Conservation (phyloP, 2,797 vertebrate species). For the Buphagus erythrorhynchus region DNA sequence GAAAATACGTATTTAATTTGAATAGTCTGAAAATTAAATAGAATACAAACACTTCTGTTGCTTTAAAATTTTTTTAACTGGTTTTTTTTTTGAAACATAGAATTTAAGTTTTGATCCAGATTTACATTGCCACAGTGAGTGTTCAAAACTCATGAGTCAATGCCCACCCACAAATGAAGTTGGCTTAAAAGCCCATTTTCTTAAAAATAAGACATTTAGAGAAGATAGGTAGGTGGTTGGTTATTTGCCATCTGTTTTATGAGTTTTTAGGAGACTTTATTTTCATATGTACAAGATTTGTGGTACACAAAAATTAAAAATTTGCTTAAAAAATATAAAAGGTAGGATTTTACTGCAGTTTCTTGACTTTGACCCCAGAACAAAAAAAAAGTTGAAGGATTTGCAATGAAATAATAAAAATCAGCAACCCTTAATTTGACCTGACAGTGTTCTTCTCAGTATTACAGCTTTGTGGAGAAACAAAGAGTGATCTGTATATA, state of each 20-base stretch:
- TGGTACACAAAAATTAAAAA: background rate
- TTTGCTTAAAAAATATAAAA: background rate
- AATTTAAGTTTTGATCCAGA: slow-evolving; percentile 3
- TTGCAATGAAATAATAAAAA: background rate
- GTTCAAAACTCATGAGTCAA: slow-evolving; percentile 54
- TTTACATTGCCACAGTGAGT: slow-evolving; percentile 10
- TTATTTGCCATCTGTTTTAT: slow-evolving; percentile 61
- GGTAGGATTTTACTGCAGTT: background rate
- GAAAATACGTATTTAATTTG: background rate
- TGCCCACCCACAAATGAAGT: slow-evolving; percentile 49
- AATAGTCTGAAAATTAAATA: background rate
- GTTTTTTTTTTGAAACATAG: background rate
- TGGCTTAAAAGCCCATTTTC: slow-evolving; percentile 46
- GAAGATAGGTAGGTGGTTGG: slow-evolving; percentile 44
- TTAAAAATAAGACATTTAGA: slow-evolving; percentile 64
- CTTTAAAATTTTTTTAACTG: background rate
- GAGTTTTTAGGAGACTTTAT: background rate
- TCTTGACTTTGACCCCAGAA: background rate
- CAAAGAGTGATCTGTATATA: background rate
- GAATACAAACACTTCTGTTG: background rate
- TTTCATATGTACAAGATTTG: slow-evolving; percentile 18
- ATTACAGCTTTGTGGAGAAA: background rate
- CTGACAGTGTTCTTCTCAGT: background rate
- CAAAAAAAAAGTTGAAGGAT: background rate
- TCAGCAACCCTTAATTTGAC: background rate